phyloP scores from a whole-genome alignment of 2,797 vertebrate species.

The Hoplostethus atlanticus region DNA sequence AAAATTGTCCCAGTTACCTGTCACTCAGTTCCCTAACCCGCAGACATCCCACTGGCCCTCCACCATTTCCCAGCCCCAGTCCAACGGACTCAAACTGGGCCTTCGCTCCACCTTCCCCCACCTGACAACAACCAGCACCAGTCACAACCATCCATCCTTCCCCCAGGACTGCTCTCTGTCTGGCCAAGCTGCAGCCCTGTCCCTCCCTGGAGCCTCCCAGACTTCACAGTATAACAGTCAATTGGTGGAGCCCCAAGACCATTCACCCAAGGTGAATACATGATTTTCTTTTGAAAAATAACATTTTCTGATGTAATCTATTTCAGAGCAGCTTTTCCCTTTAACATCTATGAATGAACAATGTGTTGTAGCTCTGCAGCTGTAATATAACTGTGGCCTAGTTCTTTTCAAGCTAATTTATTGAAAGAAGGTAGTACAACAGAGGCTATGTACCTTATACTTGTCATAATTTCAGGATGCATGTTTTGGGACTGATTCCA shows the following conservation, averaged over 20 bases:
- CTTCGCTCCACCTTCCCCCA: constrained; percentile 48
- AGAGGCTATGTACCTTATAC: too few species aligned
- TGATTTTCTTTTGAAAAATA: not conserved
- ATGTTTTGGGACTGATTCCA: too few species aligned
- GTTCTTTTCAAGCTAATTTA: too few species aligned
- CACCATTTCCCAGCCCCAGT: constrained; percentile 72
- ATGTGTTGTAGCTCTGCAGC: not conserved
- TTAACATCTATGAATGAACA: too few species aligned
- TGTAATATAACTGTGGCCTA: not conserved
- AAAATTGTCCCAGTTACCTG: constrained; percentile 56
- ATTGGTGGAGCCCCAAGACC: constrained; percentile 28
- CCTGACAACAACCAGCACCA: constrained; percentile 33
- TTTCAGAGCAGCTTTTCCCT: too few species aligned
- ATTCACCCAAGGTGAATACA: constrained; percentile 65
- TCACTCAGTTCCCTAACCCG: constrained; percentile 40
- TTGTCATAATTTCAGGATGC: too few species aligned
- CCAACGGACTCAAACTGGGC: constrained; percentile 67
- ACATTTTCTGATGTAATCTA: too few species aligned
- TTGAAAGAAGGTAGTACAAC: too few species aligned
- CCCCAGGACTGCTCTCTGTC: constrained; percentile 46
- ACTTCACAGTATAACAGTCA: constrained; percentile 43
- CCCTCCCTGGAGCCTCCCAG: constrained; percentile 35
- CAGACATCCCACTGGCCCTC: constrained; percentile 75
- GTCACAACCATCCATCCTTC: constrained; percentile 43
- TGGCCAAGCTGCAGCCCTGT: constrained; percentile 16